These are phyloP conservation scores for Hyaena hyaena DNA, from an alignment of 2,113 vertebrate species.

Conservation along the genomic window DNA sequence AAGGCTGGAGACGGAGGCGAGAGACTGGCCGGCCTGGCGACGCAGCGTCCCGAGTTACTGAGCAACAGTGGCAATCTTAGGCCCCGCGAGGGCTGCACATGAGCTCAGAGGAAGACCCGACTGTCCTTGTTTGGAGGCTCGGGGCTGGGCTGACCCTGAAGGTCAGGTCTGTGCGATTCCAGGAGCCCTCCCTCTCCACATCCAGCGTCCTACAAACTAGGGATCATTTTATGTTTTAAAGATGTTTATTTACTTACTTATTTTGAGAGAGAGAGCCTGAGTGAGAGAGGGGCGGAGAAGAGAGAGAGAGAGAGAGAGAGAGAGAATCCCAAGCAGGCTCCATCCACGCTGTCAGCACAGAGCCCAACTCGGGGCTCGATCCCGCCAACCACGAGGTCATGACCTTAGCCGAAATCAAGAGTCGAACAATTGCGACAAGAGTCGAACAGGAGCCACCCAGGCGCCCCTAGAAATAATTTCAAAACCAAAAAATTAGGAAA, in stretches of 20 bases:
- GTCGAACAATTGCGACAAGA: too few species aligned
- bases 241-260: too few species aligned
- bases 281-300: too few species aligned
- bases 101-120: fast-evolving
- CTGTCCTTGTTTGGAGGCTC: fast-evolving
- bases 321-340: too few species aligned
- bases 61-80: fast-evolving
- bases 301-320: too few species aligned
- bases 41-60: not conserved
- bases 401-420: too few species aligned
- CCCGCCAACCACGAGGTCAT: too few species aligned
- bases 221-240: not conserved
- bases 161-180: not conserved
- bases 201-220: not conserved
- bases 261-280: too few species aligned
- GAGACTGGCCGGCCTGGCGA: fast-evolving
- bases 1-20: not conserved
- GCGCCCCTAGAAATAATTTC: not conserved
- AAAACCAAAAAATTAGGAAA: not conserved
- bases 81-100: fast-evolving
- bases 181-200: not conserved
- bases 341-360: too few species aligned
- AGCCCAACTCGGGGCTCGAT: too few species aligned
- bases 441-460: too few species aligned
- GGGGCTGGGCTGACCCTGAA: not conserved